Evolutionary conservation across 2,888 invertebrate genomes (phyloP).

Genomic region (Eristalis tenax): DNA sequence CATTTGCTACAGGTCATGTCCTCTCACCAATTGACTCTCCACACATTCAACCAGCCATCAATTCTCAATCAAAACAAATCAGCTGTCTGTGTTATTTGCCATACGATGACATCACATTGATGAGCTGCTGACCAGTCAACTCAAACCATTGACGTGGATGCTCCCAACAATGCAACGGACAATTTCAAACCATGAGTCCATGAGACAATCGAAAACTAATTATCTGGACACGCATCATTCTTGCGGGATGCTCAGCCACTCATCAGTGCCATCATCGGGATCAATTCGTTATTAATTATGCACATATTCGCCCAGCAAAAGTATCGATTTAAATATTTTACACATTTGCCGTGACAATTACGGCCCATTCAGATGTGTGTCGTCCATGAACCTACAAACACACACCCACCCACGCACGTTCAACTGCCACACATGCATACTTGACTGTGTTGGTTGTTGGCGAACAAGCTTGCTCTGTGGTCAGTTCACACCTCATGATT

Average conservation of each 20-base stretch:
- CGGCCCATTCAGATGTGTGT: not conserved
- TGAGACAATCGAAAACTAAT: constrained; percentile 22
- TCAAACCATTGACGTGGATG: not conserved
- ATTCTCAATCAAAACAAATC: too few relatives aligned
- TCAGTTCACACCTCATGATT: constrained; percentile 43
- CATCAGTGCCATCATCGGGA: constrained; percentile 28
- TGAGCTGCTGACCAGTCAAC: not conserved
- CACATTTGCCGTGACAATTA: not conserved
- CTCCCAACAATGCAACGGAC: not conserved
- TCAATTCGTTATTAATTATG: constrained; percentile 49
- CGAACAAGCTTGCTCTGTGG: constrained; percentile 13
- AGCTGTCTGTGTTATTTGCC: not conserved
- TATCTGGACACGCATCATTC: constrained; percentile 4
- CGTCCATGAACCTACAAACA: not conserved
- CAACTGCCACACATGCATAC: not conserved
- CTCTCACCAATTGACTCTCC: too few relatives aligned
- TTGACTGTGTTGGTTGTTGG: not conserved
- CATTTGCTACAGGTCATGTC: too few relatives aligned
- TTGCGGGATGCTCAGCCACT: constrained; percentile 1
- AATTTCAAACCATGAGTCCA: not conserved
- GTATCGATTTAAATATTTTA: constrained; percentile 33
- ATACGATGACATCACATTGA: not conserved
- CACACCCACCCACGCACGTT: too few relatives aligned
- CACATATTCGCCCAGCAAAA: not conserved
- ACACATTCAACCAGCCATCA: too few relatives aligned